phyloP scores from a whole-genome alignment of 2,888 invertebrate species.

The Chalcosyrphus nemorum region DNA sequence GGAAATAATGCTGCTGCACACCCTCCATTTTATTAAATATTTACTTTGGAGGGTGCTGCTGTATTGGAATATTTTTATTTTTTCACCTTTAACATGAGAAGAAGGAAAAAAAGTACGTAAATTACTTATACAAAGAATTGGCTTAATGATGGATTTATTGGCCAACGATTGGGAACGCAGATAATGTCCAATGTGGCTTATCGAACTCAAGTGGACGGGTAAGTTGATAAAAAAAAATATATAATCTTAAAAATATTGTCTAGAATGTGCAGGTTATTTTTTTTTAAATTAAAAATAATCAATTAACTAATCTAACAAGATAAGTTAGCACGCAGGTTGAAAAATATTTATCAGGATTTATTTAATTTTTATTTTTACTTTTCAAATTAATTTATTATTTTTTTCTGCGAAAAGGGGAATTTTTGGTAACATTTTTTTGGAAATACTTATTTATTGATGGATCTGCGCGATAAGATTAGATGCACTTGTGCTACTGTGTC shows the following conservation, averaged over 20 bases:
- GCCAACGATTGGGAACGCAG: constrained; percentile 45
- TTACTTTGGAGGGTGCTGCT: not conserved
- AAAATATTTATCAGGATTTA: not conserved
- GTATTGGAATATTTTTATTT: not conserved
- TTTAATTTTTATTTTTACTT: not conserved
- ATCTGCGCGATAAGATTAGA: constrained; percentile 5
- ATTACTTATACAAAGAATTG: not conserved
- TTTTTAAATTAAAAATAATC: constrained; percentile 37
- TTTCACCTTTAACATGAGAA: not conserved
- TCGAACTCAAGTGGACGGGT: constrained; percentile 23
- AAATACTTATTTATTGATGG: not conserved
- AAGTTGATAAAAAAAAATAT: constrained; percentile 20
- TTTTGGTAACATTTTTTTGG: not conserved
- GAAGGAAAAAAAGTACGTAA: not conserved
- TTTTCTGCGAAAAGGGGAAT: no score
- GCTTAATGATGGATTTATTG: constrained; percentile 60
- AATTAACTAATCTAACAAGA: constrained; percentile 38
- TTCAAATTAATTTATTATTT: not conserved
- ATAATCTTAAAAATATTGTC: no score
- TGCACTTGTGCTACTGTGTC: not conserved
- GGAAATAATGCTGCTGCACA: constrained; percentile 13
- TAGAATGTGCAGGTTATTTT: no score
- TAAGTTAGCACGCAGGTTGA: not conserved
- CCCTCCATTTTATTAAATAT: constrained; percentile 24
- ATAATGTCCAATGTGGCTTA: constrained; percentile 37